A percentile compares a stretch with the other conserved stretches of the same genome.
These are phyloP conservation scores for Nothobranchius furzeri DNA, from an alignment of 2,113 vertebrate genomes.

Conservation along the genomic window DNA sequence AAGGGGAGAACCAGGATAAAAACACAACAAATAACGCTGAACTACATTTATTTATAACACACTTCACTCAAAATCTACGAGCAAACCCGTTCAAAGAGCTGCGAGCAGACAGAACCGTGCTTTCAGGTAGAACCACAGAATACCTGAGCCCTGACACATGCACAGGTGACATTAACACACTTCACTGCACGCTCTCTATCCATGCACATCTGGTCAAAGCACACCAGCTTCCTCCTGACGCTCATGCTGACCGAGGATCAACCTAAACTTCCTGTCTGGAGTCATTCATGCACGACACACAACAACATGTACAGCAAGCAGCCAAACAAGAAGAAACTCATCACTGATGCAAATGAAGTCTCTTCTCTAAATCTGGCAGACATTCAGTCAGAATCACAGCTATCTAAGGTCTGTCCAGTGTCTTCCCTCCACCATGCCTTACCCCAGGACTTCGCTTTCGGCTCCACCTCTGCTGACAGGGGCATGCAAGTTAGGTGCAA, in stretches of 20 bases:
- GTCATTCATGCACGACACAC: constrained; percentile 1
- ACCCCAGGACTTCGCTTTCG: constrained; percentile 73
- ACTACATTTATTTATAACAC: too few species aligned
- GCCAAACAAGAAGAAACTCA: not conserved
- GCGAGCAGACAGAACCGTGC: not conserved
- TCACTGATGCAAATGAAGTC: not conserved
- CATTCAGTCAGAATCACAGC: not conserved
- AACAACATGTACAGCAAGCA: not conserved
- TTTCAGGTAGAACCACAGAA: not conserved
- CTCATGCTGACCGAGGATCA: not conserved
- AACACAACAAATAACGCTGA: not conserved
- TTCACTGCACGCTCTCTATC: not conserved
- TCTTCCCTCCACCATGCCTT: constrained; percentile 50
- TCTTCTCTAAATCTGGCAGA: constrained; percentile 11
- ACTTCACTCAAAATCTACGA: not conserved
- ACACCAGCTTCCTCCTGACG: constrained; percentile 2
- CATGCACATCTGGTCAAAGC: not conserved
- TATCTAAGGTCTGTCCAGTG: not conserved
- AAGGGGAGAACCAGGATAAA: not conserved
- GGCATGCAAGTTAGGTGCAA: constrained; percentile 68
- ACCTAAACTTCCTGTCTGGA: not conserved
- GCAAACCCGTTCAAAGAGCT: not conserved
- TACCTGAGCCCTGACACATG: not conserved
- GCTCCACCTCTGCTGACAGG: constrained; percentile 66
- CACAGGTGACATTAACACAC: constrained; percentile 10